Conservation (phyloP, 2,113 vertebrate genomes). For the Cranoglanis bouderius region DNA sequence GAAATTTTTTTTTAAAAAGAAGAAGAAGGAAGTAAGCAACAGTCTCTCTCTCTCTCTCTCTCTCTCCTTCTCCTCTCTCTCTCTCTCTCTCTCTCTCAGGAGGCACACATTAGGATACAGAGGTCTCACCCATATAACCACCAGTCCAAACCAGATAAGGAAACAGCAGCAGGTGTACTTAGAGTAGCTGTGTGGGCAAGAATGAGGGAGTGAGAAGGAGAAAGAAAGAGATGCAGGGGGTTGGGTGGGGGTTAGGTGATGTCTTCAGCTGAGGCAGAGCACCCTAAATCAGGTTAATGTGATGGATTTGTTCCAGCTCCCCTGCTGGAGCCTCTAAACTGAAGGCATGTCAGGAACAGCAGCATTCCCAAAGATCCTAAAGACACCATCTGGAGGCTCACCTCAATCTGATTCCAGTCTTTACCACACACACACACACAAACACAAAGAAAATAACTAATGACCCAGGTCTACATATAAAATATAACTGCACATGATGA, state of each 20-base stretch:
- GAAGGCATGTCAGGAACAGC: slow-evolving; percentile 34
- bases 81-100: neutral
- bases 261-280: slow-evolving; percentile 46
- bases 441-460: slow-evolving; percentile 11
- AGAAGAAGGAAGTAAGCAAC: neutral
- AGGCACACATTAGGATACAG: neutral
- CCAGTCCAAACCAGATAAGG: neutral
- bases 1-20: neutral
- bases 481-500: neutral
- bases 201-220: neutral
- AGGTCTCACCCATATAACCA: slow-evolving; percentile 1
- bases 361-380: slow-evolving; percentile 50
- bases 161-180: slow-evolving; percentile 38
- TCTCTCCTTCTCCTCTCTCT: neutral
- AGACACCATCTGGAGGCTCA: slow-evolving; percentile 68
- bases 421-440: neutral
- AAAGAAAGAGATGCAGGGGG: neutral
- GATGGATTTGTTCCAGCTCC: slow-evolving; percentile 58
- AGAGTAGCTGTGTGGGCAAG: slow-evolving; percentile 21
- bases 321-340: slow-evolving; percentile 40
- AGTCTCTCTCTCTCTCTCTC: neutral
- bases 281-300: slow-evolving; percentile 53
- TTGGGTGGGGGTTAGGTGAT: neutral
- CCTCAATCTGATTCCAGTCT: neutral
- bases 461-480: neutral